These are phyloP conservation scores for Sparus aurata DNA, from an alignment of 2,797 vertebrate species.

Conservation along the genomic window DNA sequence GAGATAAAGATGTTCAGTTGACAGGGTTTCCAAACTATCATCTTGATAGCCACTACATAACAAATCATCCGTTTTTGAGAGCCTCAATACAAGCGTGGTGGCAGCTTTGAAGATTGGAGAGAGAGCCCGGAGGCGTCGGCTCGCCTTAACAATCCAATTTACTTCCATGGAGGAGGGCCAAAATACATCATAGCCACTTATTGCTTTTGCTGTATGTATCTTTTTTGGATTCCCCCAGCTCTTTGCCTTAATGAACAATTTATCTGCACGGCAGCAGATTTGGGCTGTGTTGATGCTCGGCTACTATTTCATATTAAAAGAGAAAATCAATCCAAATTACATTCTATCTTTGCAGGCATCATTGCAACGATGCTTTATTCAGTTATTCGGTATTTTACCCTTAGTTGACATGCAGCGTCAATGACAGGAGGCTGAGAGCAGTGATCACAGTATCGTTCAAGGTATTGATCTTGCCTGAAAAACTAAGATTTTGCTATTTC, in stretches of 20 bases:
- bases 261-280: conserved; percentile 48
- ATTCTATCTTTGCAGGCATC: conserved; percentile 31
- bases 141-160: conserved; percentile 69
- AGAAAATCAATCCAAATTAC: conserved; percentile 50
- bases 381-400: conserved; percentile 29
- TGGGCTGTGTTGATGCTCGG: conserved; percentile 16
- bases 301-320: conserved; percentile 33
- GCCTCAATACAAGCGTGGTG: conserved; percentile 13
- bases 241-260: conserved; percentile 61
- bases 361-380: conserved; percentile 34
- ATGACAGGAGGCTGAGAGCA: conserved; percentile 6
- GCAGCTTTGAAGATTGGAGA: conserved; percentile 45
- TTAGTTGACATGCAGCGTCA: conserved; percentile 4
- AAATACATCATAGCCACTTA: conserved; percentile 60
- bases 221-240: conserved; percentile 45
- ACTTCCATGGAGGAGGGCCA: conserved; percentile 61
- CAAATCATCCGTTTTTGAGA: conserved; percentile 34
- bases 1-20: conserved; percentile 26
- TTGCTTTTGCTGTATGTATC: conserved; percentile 44
- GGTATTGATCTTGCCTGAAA: conserved; percentile 12
- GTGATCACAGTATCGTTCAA: conserved; percentile 19
- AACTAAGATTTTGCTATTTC: neutral
- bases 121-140: conserved; percentile 29
- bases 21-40: conserved; percentile 22
- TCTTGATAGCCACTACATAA: conserved; percentile 22